Evolutionary conservation across 2,113 vertebrate genomes (phyloP).

Genomic region (Axis porcinus): DNA sequence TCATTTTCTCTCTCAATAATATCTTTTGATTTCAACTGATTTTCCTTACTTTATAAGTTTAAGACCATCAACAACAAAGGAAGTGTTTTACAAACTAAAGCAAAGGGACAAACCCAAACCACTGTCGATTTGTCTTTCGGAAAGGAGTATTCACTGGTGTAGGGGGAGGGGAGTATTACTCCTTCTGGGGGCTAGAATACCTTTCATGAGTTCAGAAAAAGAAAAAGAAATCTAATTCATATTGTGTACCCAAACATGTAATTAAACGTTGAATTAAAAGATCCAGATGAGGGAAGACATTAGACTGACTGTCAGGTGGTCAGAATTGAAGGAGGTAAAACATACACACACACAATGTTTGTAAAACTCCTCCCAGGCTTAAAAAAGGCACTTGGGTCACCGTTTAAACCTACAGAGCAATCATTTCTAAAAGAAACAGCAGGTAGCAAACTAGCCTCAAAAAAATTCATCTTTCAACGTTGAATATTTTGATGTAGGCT

Average conservation of each 20-base stretch:
- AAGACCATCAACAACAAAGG: background rate
- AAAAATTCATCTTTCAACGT: constrained; percentile 18
- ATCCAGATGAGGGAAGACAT: constrained; percentile 14
- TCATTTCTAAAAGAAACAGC: constrained; percentile 30
- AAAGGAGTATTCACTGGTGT: background rate
- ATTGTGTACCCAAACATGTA: constrained; percentile 27
- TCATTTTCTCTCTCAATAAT: constrained; percentile 26
- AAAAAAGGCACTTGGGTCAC: background rate
- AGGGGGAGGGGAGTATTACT: background rate
- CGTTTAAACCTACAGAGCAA: background rate
- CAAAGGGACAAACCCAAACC: background rate
- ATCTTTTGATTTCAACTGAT: constrained; percentile 27
- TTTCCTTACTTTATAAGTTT: constrained; percentile 8
- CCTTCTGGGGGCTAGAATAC: background rate
- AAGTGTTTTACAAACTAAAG: constrained; percentile 10
- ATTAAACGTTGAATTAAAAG: constrained; percentile 56
- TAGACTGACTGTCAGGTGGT: background rate
- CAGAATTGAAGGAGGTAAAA: background rate
- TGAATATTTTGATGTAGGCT: background rate
- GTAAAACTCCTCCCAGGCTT: background rate
- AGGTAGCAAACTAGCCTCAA: background rate
- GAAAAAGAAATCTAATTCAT: background rate
- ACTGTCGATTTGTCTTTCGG: background rate
- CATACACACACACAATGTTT: background rate
- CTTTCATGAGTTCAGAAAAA: constrained; percentile 7